Evolutionary conservation across 2,888 invertebrate species (phyloP), one percentile per base, ranked within the genome.

Genomic region (Schizotus pectinicornis): DNA sequence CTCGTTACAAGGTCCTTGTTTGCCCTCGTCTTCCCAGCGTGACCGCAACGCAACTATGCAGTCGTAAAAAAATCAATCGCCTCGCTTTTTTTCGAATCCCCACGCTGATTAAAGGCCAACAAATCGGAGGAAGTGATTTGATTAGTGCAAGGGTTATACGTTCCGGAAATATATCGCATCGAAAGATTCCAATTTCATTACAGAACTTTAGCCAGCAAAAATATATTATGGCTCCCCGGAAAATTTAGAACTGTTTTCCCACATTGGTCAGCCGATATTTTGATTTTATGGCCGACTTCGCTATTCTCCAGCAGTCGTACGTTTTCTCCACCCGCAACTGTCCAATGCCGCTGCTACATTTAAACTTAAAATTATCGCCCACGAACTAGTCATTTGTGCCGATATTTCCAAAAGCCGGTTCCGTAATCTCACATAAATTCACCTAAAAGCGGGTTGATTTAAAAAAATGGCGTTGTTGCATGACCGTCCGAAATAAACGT

Each of bases 191-290:
- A 72, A 72, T 73, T 73, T 71, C 71, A 69, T 70, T 71, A 68
- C 61, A 50, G 56, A 61, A 56, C 57, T 60, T 63, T 64, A 57
- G 46, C 54, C 53, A 47, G 59, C 59, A 66, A 67, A 52, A 67
- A 73, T 73, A 71, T 68, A 69, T 71, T 71, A 68, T 68, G 62
- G 69, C 66, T 60, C 56, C 57, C 58, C 63, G 64, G 57, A 65
- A 65, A 69, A 71, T 71, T 73, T 73, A 73, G 68, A 68, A 67
- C 69, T 70, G 69, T 70, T 67, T 71, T 71, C 68, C 73, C 71
- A 71, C 72, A 70, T 67, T 73, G 74, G 74, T 71, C 73, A 72
- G 73, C 74, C 74, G 71, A 75, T 73, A 75, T 74, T 75, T 75
- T 72, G 74, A 74, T 73, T 75, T 75, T 73, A 75, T 74, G 66